phyloP scores from a whole-genome alignment of 2,797 vertebrate genomes.

The Rhyacichthys aspro region DNA sequence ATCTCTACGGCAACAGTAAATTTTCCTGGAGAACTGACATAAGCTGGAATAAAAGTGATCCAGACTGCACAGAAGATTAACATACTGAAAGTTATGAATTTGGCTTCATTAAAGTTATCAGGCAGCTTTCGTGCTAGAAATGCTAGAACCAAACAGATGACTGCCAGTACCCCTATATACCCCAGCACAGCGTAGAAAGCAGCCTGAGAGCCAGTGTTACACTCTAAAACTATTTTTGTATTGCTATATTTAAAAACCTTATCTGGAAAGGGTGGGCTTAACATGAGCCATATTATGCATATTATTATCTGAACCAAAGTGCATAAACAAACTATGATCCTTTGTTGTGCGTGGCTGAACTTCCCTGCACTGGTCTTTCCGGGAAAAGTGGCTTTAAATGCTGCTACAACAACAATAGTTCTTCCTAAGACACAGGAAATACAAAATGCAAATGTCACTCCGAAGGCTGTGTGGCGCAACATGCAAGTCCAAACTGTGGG shows the following conservation, averaged over 20 bases:
- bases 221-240: constrained; percentile 76
- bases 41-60: constrained; percentile 81
- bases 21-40: constrained; percentile 81
- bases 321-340: constrained; percentile 72
- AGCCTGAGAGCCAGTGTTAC: constrained; percentile 74
- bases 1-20: constrained; percentile 81
- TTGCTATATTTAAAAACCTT: constrained; percentile 68
- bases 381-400: constrained; percentile 76
- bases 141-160: constrained; percentile 72
- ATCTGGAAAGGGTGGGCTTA: constrained; percentile 75
- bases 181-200: constrained; percentile 78
- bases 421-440: constrained; percentile 81
- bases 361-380: constrained; percentile 55
- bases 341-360: constrained; percentile 76
- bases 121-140: constrained; percentile 80
- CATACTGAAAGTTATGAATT: constrained; percentile 80
- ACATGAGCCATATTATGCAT: constrained; percentile 75
- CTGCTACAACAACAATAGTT: constrained; percentile 79
- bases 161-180: constrained; percentile 77
- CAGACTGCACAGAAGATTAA: constrained; percentile 81
- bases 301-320: constrained; percentile 74
- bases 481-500: constrained; percentile 76
- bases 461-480: constrained; percentile 77
- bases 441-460: constrained; percentile 79
- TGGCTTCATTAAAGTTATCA: constrained; percentile 81